Evolutionary conservation across 2,113 vertebrate genomes (phyloP).

Genomic region (Turdus rufiventris): DNA sequence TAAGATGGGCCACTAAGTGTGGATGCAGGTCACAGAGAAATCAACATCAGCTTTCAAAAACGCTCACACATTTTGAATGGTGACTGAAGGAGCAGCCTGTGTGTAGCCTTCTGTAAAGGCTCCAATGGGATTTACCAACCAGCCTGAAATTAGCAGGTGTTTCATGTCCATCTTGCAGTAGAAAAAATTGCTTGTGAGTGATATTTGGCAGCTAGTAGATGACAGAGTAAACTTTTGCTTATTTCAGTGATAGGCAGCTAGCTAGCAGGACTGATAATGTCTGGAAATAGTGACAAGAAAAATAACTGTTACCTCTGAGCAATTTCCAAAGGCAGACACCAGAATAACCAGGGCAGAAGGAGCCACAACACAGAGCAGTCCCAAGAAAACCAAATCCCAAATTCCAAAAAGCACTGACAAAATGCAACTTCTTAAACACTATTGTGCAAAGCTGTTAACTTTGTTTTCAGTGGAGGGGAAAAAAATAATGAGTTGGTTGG

Average conservation of each 20-base stretch:
- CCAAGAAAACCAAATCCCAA: neutral
- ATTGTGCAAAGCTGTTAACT: neutral
- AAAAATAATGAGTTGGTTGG: neutral
- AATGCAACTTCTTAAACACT: neutral
- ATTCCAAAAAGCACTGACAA: neutral
- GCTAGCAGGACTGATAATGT: neutral
- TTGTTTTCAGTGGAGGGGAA: rapidly evolving
- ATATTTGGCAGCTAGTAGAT: neutral
- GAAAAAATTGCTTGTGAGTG: neutral
- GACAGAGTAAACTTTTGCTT: neutral
- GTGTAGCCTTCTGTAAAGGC: neutral
- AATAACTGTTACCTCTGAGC: neutral
- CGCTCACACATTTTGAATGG: rapidly evolving
- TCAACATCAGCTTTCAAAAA: neutral
- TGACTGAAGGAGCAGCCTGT: neutral
- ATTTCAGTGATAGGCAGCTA: neutral
- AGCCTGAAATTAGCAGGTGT: neutral
- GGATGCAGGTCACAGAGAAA: neutral
- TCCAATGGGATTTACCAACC: neutral
- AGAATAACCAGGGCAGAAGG: neutral
- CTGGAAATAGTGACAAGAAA: neutral
- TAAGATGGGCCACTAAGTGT: neutral
- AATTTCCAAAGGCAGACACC: neutral
- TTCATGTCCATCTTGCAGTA: neutral
- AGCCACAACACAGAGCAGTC: neutral